Evolutionary conservation across 1,140 invertebrate genomes (phyloP), one percentile per base, ranked within the genome.

Genomic region (Ephestia elutella): DNA sequence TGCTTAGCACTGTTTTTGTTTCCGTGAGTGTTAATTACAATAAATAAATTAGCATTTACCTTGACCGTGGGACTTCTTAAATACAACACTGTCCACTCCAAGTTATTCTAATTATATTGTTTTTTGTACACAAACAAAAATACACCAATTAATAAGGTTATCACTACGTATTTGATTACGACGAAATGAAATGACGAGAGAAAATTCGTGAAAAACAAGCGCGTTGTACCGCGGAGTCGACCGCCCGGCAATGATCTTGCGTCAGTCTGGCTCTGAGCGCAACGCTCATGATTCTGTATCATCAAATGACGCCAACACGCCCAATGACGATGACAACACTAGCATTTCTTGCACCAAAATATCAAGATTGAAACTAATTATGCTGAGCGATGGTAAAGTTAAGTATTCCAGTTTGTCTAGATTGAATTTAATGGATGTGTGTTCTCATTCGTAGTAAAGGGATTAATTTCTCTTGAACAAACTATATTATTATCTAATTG

Each of bases 151-250:
- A 44, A 44, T 44, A 15, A 15, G 2, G 5, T 44, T 44, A n/a
- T 8, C 38, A 44, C 38, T 15, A 15, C 7, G 38, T 44, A 44
- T n/a, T 15, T n/a, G n/a, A 44, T 44, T 8, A 15, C 38, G 38
- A 44, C 1, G 2, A 32, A 32, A 7, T 10, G 30, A 32, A 32
- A 32, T 11, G 30, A 32, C 30, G 38, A 44, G 38, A 17, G 38
- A 44, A 44, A 44, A 44, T 44, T 44, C 38, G 38, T 44, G 38
- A 44, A 44, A 44, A 44, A 44, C 38, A 44, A 44, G 38, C 15
- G 38, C 38, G n/a, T 1, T 2, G 13, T 13, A 17, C 13, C 13
- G 2, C n/a, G 3, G 9, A 44, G 38, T 44, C 38, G 38, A 17
- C 38, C 38, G 38, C 15, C 15, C 38, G 38, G 38, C 15, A 44